These are phyloP conservation scores for Eulemur macaco DNA, from an alignment of 2,113 vertebrate species.

Conservation along the genomic window DNA sequence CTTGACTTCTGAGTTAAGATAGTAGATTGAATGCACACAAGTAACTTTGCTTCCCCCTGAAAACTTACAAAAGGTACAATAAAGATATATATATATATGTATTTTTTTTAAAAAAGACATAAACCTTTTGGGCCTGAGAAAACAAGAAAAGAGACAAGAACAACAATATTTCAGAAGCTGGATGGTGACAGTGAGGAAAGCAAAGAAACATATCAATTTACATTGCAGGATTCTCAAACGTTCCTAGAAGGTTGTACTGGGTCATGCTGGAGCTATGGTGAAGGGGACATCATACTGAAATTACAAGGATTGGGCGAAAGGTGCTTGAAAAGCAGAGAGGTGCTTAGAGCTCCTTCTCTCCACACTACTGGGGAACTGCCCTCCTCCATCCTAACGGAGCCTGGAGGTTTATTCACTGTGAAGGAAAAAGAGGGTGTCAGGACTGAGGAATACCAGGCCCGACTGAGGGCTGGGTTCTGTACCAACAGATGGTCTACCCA, in stretches of 20 bases:
- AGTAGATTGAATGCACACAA: background rate
- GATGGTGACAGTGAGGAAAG: background rate
- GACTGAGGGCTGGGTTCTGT: background rate
- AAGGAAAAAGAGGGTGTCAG: background rate
- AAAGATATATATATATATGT: background rate
- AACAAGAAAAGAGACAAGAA: background rate
- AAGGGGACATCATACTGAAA: background rate
- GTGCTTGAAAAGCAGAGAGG: background rate
- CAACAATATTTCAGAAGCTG: conserved; percentile 13
- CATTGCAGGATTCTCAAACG: background rate
- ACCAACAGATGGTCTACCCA: background rate
- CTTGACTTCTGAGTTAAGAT: background rate
- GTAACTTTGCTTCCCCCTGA: conserved; percentile 30
- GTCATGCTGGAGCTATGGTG: background rate
- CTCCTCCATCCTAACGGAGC: background rate
- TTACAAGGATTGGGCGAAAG: background rate
- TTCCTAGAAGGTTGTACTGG: background rate
- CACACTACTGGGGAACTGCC: background rate
- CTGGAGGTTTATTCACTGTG: background rate
- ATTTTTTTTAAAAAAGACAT: background rate
- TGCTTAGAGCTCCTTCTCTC: background rate
- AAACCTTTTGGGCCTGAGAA: background rate
- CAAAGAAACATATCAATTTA: background rate
- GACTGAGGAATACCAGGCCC: background rate
- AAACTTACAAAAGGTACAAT: background rate